Percentiles rank a stretch among this genome's conserved stretches.
Evolutionary conservation across 2,113 vertebrate genomes (phyloP).

Genomic region (Chloebia gouldiae): DNA sequence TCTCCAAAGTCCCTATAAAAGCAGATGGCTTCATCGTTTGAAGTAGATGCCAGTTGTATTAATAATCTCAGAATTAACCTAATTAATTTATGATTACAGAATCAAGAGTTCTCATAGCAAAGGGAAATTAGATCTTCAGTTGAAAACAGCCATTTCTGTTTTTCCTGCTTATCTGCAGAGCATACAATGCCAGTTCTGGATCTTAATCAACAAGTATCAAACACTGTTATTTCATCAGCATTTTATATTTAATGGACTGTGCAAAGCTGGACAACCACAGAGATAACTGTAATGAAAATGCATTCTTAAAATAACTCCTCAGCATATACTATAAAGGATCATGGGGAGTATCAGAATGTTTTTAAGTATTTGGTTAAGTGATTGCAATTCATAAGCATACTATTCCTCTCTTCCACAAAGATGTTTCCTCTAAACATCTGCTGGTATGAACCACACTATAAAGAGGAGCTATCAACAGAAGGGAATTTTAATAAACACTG

Average conservation of each 20-base stretch:
- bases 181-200: not conserved
- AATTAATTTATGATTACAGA: not conserved
- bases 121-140: not conserved
- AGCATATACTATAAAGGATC: not conserved
- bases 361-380: not conserved
- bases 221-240: not conserved
- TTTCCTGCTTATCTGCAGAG: not conserved
- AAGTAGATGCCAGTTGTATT: not conserved
- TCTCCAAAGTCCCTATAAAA: not conserved
- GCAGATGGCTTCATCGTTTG: not conserved
- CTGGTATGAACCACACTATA: not conserved
- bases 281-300: not conserved
- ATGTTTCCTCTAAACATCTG: not conserved
- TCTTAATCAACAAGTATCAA: not conserved
- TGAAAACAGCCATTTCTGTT: not conserved
- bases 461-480: slow-evolving; percentile 14
- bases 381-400: not conserved
- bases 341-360: not conserved
- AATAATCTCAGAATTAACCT: not conserved
- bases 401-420: not conserved
- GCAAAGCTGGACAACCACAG: not conserved
- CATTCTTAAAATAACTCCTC: not conserved
- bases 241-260: not conserved
- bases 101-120: not conserved
- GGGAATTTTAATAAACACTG: slow-evolving; percentile 30